Conservation (phyloP, 2,888 invertebrate genomes). For the Smittia aterrima region DNA sequence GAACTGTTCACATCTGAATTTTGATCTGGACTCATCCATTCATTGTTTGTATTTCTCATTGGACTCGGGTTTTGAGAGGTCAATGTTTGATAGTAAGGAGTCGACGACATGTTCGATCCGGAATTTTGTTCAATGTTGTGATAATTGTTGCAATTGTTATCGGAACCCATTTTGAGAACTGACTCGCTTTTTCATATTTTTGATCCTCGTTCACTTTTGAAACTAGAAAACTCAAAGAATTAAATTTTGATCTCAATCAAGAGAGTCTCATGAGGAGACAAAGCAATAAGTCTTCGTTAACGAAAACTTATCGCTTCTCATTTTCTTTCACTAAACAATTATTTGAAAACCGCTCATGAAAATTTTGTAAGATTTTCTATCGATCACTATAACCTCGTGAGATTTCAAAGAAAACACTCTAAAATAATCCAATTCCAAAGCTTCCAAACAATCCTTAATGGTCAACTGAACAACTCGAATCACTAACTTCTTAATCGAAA, state of each 20-base stretch:
- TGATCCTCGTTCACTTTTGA: background rate
- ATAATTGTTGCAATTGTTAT: conserved; percentile 11
- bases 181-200: conserved; percentile 3
- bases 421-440: background rate
- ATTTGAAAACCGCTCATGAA: background rate
- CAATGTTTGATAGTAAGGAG: conserved; percentile 6
- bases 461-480: background rate
- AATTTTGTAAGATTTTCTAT: background rate
- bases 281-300: background rate
- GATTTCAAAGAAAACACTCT: background rate
- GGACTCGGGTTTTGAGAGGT: background rate
- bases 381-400: conserved; percentile 7
- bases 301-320: background rate
- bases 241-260: background rate
- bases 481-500: background rate
- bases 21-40: background rate
- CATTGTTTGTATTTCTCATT: conserved; percentile 13
- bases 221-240: background rate
- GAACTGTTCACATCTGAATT: background rate
- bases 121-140: conserved; percentile 1
- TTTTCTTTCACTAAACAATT: background rate
- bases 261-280: no score
- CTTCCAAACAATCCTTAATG: background rate
- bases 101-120: background rate
- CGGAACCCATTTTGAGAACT: conserved; percentile 27